Conservation (phyloP, 1,140 invertebrate genomes). For the Neotoxoptera formosana region DNA sequence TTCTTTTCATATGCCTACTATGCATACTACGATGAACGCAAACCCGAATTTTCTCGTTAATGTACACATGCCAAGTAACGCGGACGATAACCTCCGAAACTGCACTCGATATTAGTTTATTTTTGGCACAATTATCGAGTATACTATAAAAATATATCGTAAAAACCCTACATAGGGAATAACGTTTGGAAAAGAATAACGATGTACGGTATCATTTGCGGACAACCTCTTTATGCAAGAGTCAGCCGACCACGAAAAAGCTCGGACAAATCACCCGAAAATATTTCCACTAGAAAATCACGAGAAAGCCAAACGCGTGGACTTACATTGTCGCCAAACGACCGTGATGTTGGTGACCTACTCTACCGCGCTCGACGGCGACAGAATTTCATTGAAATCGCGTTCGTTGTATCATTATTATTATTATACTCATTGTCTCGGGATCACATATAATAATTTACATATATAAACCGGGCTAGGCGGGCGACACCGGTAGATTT, state of each 20-base stretch:
- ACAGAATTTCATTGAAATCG: conserved; percentile 31
- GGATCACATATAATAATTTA: conserved; percentile 41
- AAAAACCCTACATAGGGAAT: too few relatives aligned
- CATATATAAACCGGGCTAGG: conserved; percentile 15
- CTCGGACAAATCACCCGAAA: neutral
- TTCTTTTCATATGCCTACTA: too few relatives aligned
- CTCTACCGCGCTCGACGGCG: conserved; percentile 4
- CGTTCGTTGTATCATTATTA: neutral
- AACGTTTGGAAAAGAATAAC: too few relatives aligned
- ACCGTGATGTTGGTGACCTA: conserved; percentile 49
- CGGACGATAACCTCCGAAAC: neutral
- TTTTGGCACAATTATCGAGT: neutral
- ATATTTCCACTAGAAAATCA: neutral
- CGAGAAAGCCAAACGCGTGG: conserved; percentile 36
- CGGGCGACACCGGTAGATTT: neutral
- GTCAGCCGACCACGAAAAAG: neutral
- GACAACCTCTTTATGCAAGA: neutral
- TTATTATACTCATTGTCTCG: conserved; percentile 27
- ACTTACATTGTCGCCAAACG: conserved; percentile 30
- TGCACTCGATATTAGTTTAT: neutral
- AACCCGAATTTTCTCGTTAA: neutral
- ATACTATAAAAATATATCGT: too few relatives aligned
- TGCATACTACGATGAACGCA: neutral
- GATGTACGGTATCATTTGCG: too few relatives aligned
- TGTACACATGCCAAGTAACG: neutral